Conservation (phyloP, 2,797 vertebrate genomes). For the Macropodus opercularis region DNA sequence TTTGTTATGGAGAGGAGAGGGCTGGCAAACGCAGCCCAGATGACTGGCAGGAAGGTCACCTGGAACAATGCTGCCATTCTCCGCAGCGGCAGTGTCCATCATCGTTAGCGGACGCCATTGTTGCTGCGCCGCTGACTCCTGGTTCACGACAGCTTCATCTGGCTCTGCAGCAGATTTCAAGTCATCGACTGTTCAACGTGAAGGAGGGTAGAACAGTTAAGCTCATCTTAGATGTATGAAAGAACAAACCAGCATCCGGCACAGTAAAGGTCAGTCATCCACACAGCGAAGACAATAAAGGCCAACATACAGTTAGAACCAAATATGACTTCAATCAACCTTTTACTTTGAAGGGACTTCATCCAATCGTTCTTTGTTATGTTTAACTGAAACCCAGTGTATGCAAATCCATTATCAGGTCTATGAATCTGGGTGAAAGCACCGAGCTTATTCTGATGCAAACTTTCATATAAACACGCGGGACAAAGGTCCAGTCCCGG, state of each 20-base stretch:
- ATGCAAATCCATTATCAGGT: slow-evolving; percentile 33
- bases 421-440: neutral
- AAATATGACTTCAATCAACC: no score
- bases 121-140: no score
- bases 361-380: slow-evolving; percentile 6
- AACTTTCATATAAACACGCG: neutral
- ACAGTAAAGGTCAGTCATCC: no score
- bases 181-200: no score
- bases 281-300: no score
- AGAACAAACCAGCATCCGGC: no score
- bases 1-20: slow-evolving; percentile 72
- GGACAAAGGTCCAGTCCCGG: neutral
- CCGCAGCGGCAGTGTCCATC: slow-evolving; percentile 61
- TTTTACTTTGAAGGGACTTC: no score
- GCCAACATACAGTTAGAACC: no score
- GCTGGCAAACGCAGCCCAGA: slow-evolving; percentile 54
- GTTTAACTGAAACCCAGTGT: neutral
- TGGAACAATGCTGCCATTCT: slow-evolving; percentile 70
- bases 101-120: slow-evolving; percentile 65
- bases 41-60: slow-evolving; percentile 76
- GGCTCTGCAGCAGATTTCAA: no score
- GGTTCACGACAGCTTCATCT: no score
- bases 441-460: slow-evolving; percentile 17
- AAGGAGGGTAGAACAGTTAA: no score
- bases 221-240: no score